Evolutionary conservation across 2,113 vertebrate genomes (phyloP).

Genomic region (Paramisgurnus dabryanus): DNA sequence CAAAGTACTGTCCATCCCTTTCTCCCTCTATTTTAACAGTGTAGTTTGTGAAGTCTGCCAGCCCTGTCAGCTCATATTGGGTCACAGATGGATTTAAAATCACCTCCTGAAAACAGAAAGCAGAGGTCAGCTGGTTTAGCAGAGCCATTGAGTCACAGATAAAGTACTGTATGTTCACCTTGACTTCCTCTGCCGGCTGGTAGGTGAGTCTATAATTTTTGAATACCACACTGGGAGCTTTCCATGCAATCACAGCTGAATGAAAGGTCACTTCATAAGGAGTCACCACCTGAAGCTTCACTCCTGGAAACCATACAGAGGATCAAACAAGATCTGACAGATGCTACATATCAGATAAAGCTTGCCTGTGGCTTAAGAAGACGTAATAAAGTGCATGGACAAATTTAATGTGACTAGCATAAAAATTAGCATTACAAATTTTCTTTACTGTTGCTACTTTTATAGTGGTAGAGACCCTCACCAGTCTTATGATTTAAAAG

Average conservation of each 20-base stretch:
- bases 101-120: slow-evolving; percentile 72
- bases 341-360: too few relatives aligned
- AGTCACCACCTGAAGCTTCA: slow-evolving; percentile 65
- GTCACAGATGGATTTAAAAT: slow-evolving; percentile 70
- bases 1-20: slow-evolving; percentile 65
- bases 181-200: slow-evolving; percentile 67
- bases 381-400: too few relatives aligned
- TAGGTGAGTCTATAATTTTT: slow-evolving; percentile 80
- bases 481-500: too few relatives aligned
- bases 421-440: too few relatives aligned
- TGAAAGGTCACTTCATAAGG: slow-evolving; percentile 74
- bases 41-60: slow-evolving; percentile 78
- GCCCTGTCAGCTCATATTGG: slow-evolving; percentile 73
- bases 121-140: not conserved
- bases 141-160: not conserved
- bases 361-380: too few relatives aligned
- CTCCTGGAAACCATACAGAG: slow-evolving; percentile 58
- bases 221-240: slow-evolving; percentile 65
- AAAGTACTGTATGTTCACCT: slow-evolving; percentile 63
- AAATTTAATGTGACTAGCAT: too few relatives aligned
- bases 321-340: slow-evolving; percentile 5
- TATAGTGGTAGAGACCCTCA: too few relatives aligned
- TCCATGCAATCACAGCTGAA: slow-evolving; percentile 78
- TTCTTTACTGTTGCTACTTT: too few relatives aligned
- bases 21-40: slow-evolving; percentile 76